phyloP scores from a whole-genome alignment of 2,888 invertebrate genomes.

The Electrophaes corylata region DNA sequence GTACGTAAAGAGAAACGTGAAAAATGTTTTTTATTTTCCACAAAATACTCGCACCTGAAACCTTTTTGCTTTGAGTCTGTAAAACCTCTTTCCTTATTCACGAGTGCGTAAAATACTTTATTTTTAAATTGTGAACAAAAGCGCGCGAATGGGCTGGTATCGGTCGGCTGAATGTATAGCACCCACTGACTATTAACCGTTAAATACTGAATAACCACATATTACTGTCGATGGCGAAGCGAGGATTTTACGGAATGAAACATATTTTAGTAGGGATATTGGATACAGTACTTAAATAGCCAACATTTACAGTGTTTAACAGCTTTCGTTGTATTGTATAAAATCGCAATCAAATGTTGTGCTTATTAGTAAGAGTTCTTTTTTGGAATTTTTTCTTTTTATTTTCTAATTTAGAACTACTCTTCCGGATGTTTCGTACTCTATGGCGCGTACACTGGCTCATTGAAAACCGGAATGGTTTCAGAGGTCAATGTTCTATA shows the following conservation, averaged over 20 bases:
- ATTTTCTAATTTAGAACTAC: conserved; percentile 1
- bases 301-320: conserved; percentile 9
- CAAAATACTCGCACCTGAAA: conserved; percentile 21
- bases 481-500: not conserved
- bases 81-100: conserved; percentile 27
- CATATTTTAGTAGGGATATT: conserved; percentile 24
- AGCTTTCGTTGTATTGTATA: not conserved
- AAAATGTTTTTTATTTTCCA: conserved; percentile 10
- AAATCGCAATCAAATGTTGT: not conserved
- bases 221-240: conserved; percentile 29
- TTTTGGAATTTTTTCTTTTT: conserved; percentile 1
- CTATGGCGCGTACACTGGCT: not conserved
- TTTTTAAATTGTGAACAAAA: conserved; percentile 32
- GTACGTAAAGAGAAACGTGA: conserved; percentile 10
- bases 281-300: conserved; percentile 15
- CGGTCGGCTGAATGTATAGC: conserved; percentile 48
- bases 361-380: too few species aligned
- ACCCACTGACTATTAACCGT: conserved; percentile 45
- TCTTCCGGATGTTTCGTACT: not conserved
- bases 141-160: conserved; percentile 48
- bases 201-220: conserved; percentile 49
- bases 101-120: conserved; percentile 28
- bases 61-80: conserved; percentile 18
- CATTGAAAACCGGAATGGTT: not conserved
- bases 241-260: conserved; percentile 26